Conservation (phyloP, 2,113 vertebrate genomes). For the Phocoena sinus region DNA sequence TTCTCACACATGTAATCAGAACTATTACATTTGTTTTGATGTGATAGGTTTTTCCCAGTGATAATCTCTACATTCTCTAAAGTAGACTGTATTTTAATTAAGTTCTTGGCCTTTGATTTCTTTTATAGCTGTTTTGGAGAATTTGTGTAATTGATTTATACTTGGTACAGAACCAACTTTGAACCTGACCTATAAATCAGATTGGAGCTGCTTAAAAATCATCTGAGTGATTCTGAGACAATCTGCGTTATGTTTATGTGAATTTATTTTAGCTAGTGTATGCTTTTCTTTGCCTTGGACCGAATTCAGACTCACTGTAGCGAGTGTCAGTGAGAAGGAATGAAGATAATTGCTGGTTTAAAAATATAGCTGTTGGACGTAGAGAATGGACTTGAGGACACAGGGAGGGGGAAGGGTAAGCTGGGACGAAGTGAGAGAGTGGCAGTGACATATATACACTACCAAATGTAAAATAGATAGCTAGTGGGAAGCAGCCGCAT, state of each 20-base stretch:
- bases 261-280: conserved; percentile 8
- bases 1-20: neutral
- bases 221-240: neutral
- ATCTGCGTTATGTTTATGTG: conserved; percentile 18
- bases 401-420: no score
- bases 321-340: conserved; percentile 13
- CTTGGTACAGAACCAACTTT: neutral
- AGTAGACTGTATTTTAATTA: neutral
- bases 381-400: no score
- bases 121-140: neutral
- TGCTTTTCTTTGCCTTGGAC: neutral
- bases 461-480: no score
- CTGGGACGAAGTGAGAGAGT: no score
- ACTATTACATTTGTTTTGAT: neutral
- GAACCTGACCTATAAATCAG: neutral
- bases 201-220: neutral
- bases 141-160: conserved; percentile 2
- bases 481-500: no score
- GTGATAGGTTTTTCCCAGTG: neutral
- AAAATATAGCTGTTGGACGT: conserved; percentile 21
- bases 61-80: neutral
- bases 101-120: neutral
- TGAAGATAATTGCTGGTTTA: conserved; percentile 43
- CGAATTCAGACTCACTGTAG: neutral
- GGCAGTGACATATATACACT: no score